A percentile compares a stretch with the other conserved stretches of the same genome.
Evolutionary conservation across 2,113 vertebrate species (phyloP).

Genomic region (Onychostruthus taczanowskii): DNA sequence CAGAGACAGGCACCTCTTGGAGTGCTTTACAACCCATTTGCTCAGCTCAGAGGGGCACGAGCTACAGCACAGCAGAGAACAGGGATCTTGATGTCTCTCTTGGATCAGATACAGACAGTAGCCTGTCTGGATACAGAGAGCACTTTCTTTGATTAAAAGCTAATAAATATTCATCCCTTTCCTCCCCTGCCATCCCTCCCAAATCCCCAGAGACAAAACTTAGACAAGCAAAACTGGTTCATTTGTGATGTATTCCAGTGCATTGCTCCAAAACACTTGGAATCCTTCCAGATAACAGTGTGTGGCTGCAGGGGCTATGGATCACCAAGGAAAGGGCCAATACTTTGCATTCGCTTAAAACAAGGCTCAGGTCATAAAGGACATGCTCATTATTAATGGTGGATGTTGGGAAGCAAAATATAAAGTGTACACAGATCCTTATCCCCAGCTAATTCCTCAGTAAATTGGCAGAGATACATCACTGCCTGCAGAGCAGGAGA

Average conservation of each 20-base stretch:
- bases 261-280: constrained; percentile 41
- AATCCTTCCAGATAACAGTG: neutral
- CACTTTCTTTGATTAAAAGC: constrained; percentile 65
- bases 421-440: constrained; percentile 44
- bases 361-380: constrained; percentile 26
- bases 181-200: constrained; percentile 37
- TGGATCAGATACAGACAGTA: constrained; percentile 54
- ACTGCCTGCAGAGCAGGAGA: constrained; percentile 29
- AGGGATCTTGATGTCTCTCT: constrained; percentile 39
- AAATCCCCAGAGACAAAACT: constrained; percentile 23
- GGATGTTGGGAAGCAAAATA: constrained; percentile 20
- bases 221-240: constrained; percentile 36
- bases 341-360: constrained; percentile 30
- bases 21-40: neutral
- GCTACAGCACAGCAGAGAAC: neutral
- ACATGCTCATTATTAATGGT: constrained; percentile 41
- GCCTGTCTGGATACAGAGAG: constrained; percentile 40
- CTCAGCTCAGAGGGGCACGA: neutral
- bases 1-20: neutral
- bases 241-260: constrained; percentile 20
- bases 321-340: constrained; percentile 11
- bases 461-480: constrained; percentile 47
- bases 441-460: constrained; percentile 45
- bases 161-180: constrained; percentile 64
- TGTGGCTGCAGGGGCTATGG: neutral